These are phyloP conservation scores for Petrolisthes cinctipes DNA, from an alignment of 2,888 invertebrate species.

Conservation along the genomic window DNA sequence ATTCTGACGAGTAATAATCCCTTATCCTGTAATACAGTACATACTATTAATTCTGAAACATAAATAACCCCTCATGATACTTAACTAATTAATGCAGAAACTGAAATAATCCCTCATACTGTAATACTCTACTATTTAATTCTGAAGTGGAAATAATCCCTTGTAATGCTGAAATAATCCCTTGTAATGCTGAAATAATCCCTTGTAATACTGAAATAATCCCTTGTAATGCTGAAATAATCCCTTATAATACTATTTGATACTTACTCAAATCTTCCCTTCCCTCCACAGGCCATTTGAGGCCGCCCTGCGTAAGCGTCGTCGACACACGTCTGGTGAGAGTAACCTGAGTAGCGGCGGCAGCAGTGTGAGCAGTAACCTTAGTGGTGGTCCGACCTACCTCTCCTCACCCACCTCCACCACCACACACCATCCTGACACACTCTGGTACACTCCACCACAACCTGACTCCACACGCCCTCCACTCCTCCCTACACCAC, in stretches of 20 bases:
- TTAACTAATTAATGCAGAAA: too few relatives aligned
- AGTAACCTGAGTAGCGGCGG: constrained; percentile 40
- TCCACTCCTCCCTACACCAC: not conserved
- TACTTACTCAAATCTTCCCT: not conserved
- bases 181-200: too few relatives aligned
- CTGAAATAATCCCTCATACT: too few relatives aligned
- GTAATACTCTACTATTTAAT: too few relatives aligned
- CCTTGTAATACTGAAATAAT: not conserved
- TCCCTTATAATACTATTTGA: too few relatives aligned
- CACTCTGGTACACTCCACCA: not conserved
- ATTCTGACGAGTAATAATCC: too few relatives aligned
- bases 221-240: too few relatives aligned
- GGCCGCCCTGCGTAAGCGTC: constrained; percentile 17
- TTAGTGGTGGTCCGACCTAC: constrained; percentile 25
- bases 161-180: too few relatives aligned
- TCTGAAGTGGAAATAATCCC: not conserved
- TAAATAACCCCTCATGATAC: too few relatives aligned
- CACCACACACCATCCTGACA: not conserved
- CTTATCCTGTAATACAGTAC: too few relatives aligned
- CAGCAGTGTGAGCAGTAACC: constrained; percentile 42
- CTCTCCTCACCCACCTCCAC: constrained; percentile 14
- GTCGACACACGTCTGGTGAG: constrained; percentile 33
- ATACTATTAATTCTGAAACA: too few relatives aligned
- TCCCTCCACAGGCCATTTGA: constrained; percentile 8
- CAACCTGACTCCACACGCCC: not conserved